These are phyloP conservation scores for Selene dorsalis DNA, from an alignment of 2,797 vertebrate genomes.

Conservation along the genomic window DNA sequence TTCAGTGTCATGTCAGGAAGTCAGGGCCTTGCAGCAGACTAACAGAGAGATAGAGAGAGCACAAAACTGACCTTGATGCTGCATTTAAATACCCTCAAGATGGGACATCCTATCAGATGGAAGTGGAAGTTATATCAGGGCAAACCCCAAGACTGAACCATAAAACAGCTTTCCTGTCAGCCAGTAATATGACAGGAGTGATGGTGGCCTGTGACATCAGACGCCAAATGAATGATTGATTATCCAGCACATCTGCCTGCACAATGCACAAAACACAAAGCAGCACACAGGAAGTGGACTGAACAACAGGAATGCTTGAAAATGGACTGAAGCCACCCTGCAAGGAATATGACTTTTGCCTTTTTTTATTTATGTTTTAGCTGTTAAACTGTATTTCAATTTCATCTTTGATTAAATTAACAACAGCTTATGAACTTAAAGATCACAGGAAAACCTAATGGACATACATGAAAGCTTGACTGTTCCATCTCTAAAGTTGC, in stretches of 20 bases:
- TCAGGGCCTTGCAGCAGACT: not conserved
- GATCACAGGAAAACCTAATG: too few species aligned
- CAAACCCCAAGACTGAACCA: slow-evolving; percentile 5
- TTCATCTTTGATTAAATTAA: too few species aligned
- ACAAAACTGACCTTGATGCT: not conserved
- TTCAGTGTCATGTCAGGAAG: not conserved
- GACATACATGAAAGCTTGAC: too few species aligned
- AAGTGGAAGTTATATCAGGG: slow-evolving; percentile 24
- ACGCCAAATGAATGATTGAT: slow-evolving; percentile 21
- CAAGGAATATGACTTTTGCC: not conserved
- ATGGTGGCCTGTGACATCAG: slow-evolving; percentile 21
- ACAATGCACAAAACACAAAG: not conserved
- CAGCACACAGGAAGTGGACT: not conserved
- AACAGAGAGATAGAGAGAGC: slow-evolving; percentile 3
- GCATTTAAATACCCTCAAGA: slow-evolving; percentile 18
- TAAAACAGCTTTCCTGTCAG: slow-evolving; percentile 35
- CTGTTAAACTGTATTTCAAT: too few species aligned
- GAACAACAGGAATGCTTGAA: not conserved
- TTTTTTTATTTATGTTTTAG: not conserved
- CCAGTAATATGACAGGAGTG: not conserved
- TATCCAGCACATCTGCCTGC: not conserved
- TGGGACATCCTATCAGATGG: not conserved
- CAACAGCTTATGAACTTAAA: too few species aligned
- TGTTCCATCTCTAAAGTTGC: not conserved
- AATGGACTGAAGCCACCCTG: not conserved